phyloP scores from a whole-genome alignment of 2,797 vertebrate species.

The Apodemus agrarius region DNA sequence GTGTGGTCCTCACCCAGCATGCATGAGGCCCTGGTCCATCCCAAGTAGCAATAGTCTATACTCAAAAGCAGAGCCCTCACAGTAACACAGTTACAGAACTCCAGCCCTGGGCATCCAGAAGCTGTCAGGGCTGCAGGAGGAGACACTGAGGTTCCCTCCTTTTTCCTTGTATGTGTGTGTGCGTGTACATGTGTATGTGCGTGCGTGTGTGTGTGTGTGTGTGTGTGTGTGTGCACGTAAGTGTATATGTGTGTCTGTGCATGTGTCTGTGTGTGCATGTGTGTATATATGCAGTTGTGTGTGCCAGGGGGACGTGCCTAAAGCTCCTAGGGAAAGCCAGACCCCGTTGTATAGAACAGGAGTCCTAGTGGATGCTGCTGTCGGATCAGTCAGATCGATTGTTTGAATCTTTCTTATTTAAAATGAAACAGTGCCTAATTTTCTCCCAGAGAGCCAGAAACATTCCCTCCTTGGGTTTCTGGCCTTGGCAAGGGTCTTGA shows the following conservation, averaged over 20 bases:
- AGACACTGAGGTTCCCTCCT: too few species aligned
- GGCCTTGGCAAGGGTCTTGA: neutral
- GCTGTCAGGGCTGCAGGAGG: too few species aligned
- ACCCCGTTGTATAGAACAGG: neutral
- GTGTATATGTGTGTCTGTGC: too few species aligned
- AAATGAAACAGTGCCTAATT: neutral
- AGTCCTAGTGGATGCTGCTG: neutral
- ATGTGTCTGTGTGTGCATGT: too few species aligned
- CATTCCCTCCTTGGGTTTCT: neutral
- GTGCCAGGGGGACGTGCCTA: neutral
- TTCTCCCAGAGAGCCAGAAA: neutral
- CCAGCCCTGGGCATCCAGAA: neutral
- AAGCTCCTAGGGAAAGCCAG: neutral
- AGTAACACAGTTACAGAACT: neutral
- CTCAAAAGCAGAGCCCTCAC: neutral
- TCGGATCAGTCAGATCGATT: neutral
- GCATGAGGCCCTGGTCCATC: too few species aligned
- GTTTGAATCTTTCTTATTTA: neutral
- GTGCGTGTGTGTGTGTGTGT: too few species aligned
- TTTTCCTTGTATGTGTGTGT: neutral
- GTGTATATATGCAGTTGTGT: neutral
- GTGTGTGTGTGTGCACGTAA: too few species aligned
- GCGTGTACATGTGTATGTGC: neutral
- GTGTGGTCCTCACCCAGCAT: neutral
- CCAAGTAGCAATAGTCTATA: neutral